A percentile compares a stretch with the other conserved stretches of the same genome.
Evolutionary conservation across 2,888 invertebrate species (phyloP).

Genomic region (Eilema griseolum): DNA sequence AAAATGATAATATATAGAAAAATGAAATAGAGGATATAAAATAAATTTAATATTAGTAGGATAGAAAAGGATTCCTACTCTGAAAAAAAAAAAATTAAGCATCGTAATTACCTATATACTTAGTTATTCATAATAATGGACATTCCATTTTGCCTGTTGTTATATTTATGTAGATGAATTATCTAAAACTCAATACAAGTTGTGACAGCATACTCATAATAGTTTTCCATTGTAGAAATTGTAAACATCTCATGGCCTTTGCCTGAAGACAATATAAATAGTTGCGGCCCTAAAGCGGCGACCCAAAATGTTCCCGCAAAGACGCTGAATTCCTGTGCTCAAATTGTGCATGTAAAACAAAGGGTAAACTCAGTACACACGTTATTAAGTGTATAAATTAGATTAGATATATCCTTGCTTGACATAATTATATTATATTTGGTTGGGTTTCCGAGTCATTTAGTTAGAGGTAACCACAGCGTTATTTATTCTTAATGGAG

Average conservation of each 20-base stretch:
- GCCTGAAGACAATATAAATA: slow-evolving; percentile 13
- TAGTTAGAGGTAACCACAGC: neutral
- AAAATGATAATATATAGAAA: too few relatives aligned
- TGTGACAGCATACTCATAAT: slow-evolving; percentile 12
- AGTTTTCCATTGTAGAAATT: slow-evolving; percentile 8
- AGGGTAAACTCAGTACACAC: neutral
- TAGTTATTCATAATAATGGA: too few relatives aligned
- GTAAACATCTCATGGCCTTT: neutral
- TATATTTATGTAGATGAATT: slow-evolving; percentile 3
- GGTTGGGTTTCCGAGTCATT: neutral
- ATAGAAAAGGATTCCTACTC: too few relatives aligned
- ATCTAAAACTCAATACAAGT: neutral
- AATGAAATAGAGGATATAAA: too few relatives aligned
- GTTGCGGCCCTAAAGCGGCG: neutral
- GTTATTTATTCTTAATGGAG: neutral
- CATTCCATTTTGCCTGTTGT: too few relatives aligned
- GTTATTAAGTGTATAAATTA: slow-evolving; percentile 11
- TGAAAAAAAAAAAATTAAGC: too few relatives aligned
- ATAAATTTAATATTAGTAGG: too few relatives aligned
- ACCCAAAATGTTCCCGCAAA: slow-evolving; percentile 6
- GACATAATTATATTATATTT: slow-evolving; percentile 2
- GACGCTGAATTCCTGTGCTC: slow-evolving; percentile 14
- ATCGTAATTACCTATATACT: too few relatives aligned
- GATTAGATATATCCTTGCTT: neutral
- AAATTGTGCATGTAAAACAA: slow-evolving; percentile 7